Base-by-base conservation (phyloP, 2,888 invertebrate genomes). In the Allacma fusca region DNA sequence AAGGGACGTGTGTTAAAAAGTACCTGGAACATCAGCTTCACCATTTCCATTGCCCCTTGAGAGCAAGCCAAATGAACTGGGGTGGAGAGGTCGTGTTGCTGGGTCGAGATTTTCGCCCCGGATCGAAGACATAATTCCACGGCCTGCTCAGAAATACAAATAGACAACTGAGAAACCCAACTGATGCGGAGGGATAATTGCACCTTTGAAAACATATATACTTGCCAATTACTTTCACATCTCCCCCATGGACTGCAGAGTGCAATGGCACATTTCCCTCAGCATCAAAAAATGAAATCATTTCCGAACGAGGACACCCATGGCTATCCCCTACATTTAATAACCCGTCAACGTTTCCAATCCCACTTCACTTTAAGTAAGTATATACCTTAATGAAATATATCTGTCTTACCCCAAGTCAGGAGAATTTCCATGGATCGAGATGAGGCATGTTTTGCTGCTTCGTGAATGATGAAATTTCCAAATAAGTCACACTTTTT, bases 391-490 rank as follows among this genome's bases (percentile, higher is more conserved):
- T n/a, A n/a, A n/a, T n/a, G n/a, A n/a, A n/a, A n/a, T n/a, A n/a
- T n/a, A n/a, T n/a, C n/a, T n/a, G 19, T 40, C 65, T 26, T 69
- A 9, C 94, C 94, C 92, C 93, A 93, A 86, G 93, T 90, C 1
- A 94, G 89, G 81, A 94, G 90, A 72, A 94, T 92, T 85, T 95
- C 93, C 90, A 96, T 91, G 13, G 94, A 93, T 85, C 92, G 90
- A 0, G 94, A 93, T 5, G 95, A 93, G 16, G 95, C 95, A 88
- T 94, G 94, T 86, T 94, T 94, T 2, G 95, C 95, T 0, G 96
- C 96, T 85, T 94, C 92, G 87, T 96, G 96, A 81, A 96, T 94
- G 0, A 96, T 95, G 86, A 94, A 95, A 87, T 94, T 95, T 16
- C 95, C 95, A 88, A 94, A 94, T 88, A 94, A 92, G 87, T 94